These are phyloP conservation scores for Eudyptes chrysolophus DNA, from an alignment of 2,113 vertebrate species.

Conservation along the genomic window DNA sequence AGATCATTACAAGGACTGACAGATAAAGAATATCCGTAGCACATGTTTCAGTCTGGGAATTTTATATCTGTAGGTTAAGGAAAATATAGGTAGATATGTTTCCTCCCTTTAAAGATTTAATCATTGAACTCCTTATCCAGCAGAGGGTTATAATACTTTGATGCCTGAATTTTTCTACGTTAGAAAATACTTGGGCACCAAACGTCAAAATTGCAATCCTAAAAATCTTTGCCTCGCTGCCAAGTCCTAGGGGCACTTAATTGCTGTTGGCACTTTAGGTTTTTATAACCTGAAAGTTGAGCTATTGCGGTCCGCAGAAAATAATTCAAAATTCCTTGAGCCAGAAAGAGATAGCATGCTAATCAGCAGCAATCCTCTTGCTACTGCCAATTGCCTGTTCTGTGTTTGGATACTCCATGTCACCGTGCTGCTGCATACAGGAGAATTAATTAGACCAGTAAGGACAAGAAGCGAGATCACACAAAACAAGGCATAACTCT, in stretches of 20 bases:
- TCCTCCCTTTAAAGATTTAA: background rate
- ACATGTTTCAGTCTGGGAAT: background rate
- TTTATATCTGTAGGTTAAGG: background rate
- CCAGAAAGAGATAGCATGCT: background rate
- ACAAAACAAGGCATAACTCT: background rate
- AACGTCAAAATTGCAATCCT: background rate
- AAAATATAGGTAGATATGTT: background rate
- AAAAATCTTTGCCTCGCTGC: background rate
- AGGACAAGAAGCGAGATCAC: background rate
- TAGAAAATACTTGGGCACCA: background rate
- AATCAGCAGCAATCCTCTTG: background rate
- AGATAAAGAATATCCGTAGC: background rate
- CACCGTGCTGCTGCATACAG: background rate
- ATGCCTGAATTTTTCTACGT: background rate
- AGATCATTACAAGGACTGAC: background rate
- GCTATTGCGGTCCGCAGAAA: background rate
- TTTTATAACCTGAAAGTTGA: background rate
- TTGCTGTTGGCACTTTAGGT: background rate
- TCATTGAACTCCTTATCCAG: background rate
- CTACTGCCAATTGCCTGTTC: background rate
- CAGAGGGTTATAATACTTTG: background rate
- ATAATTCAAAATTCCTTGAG: background rate
- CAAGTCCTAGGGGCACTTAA: background rate
- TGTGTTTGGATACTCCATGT: background rate
- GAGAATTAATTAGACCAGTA: background rate